Percentiles rank a stretch among this genome's conserved stretches.
phyloP scores from a whole-genome alignment of 2,888 invertebrate species.

The Troides oblongomaculatus region DNA sequence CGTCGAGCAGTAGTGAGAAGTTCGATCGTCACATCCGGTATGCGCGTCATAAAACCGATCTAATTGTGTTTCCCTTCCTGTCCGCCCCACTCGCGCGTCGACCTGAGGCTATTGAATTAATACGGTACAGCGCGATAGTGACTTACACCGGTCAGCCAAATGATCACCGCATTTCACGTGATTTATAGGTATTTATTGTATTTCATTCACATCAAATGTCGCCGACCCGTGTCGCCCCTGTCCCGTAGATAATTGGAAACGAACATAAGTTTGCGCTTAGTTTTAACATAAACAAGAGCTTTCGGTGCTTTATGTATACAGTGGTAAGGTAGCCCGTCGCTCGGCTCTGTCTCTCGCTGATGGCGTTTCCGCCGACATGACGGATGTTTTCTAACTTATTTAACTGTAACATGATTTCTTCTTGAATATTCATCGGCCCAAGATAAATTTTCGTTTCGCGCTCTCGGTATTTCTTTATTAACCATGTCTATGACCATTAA shows the following conservation, averaged over 20 bases:
- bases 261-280: conserved; percentile 4
- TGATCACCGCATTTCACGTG: conserved; percentile 54
- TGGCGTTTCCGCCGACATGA: not conserved
- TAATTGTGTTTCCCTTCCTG: too few species aligned
- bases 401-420: conserved; percentile 25
- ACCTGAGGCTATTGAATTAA: too few species aligned
- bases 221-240: conserved; percentile 5
- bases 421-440: conserved; percentile 26
- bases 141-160: conserved; percentile 42
- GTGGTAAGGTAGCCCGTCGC: not conserved
- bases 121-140: not conserved
- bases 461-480: conserved; percentile 21
- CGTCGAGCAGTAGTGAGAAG: too few species aligned
- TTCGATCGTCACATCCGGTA: too few species aligned
- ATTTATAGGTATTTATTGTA: conserved; percentile 56
- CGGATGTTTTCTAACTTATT: conserved; percentile 21
- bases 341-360: not conserved
- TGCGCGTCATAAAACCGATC: too few species aligned
- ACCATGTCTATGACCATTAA: not conserved
- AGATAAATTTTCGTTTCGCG: conserved; percentile 21
- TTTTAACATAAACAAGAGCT: not conserved
- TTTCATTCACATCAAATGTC: conserved; percentile 33
- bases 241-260: conserved; percentile 27
- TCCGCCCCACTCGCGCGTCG: too few species aligned
- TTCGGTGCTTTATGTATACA: not conserved